A percentile compares a stretch with the other conserved stretches of the same genome.
Conservation (phyloP, 2,113 vertebrate genomes). For the Myrmecobius fasciatus region DNA sequence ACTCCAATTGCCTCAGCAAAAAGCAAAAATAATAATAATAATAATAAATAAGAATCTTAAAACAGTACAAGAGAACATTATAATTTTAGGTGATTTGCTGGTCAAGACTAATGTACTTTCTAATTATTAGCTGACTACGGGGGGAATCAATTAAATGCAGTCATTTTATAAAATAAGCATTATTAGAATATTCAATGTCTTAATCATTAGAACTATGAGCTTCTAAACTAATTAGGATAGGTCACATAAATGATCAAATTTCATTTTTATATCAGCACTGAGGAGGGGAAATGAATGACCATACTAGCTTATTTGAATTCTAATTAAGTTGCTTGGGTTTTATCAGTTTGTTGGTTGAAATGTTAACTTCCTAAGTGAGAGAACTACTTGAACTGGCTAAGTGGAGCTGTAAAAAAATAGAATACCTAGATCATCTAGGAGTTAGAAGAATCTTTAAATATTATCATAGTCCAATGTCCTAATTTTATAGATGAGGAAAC, state of each 20-base stretch:
- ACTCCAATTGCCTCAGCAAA: no score
- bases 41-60: neutral
- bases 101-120: neutral
- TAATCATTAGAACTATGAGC: neutral
- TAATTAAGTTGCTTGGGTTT: constrained; percentile 16
- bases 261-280: neutral
- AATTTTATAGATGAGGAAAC: constrained; percentile 12
- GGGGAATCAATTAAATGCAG: neutral
- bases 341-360: constrained; percentile 20
- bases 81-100: neutral
- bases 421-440: neutral
- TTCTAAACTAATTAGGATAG: neutral
- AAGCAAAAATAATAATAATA: no score
- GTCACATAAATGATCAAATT: neutral
- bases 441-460: neutral
- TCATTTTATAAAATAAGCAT: neutral
- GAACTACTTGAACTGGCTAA: neutral
- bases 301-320: neutral
- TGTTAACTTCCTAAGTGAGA: neutral
- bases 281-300: neutral
- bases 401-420: neutral
- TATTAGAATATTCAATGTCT: neutral
- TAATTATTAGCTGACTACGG: neutral
- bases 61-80: neutral
- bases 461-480: neutral